A percentile compares a stretch with the other conserved stretches of the same genome.
phyloP scores from a whole-genome alignment of 2,113 vertebrate species.

The Protobothrops flavoviridis region DNA sequence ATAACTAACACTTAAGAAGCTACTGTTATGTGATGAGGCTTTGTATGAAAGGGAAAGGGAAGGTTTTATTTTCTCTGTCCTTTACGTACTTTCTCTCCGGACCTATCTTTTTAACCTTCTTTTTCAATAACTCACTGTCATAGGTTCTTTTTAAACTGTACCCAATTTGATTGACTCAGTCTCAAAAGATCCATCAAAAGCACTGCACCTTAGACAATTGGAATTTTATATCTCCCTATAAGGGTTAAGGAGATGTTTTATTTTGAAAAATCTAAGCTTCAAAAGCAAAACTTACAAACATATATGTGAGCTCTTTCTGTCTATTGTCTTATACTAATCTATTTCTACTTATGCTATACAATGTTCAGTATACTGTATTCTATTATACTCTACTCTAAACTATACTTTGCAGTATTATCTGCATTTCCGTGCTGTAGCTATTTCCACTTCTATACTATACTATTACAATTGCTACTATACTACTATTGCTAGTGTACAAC shows the following conservation, averaged over 20 bases:
- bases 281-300: neutral
- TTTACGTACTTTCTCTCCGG: neutral
- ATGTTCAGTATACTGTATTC: neutral
- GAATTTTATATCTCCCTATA: neutral
- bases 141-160: neutral
- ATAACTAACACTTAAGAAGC: conserved; percentile 28
- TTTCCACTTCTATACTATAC: neutral
- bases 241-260: neutral
- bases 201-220: neutral
- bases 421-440: neutral
- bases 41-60: conserved; percentile 3
- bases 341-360: neutral
- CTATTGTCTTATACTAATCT: neutral
- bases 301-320: neutral
- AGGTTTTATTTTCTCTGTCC: neutral
- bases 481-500: neutral
- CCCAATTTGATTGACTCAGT: neutral
- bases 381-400: neutral
- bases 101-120: neutral
- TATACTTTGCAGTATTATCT: neutral
- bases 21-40: neutral
- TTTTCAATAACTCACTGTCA: neutral
- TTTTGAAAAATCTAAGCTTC: neutral
- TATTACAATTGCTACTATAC: no score
- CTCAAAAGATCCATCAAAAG: neutral